Base-by-base conservation (phyloP, 2,888 invertebrate genomes). In the Leptothorax acervorum region DNA sequence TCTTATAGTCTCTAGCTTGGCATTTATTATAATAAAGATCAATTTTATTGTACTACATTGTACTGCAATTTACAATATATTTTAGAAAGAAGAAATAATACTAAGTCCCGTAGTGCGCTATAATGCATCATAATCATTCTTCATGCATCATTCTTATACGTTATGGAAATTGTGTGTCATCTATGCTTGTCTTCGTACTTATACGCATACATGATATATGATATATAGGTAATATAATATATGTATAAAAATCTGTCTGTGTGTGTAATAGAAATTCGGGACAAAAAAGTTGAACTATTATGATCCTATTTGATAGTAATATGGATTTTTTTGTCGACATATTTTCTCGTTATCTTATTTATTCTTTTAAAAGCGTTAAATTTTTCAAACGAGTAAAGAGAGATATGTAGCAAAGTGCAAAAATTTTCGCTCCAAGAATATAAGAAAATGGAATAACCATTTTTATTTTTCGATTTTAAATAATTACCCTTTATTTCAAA, bases 101-200 rank as follows among this genome's bases (percentile, higher is more conserved):
- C 11, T 35, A 35, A 70, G 70, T 35, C 48, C 11, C n/a, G 4
- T 31, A 51, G 18, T 18, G 35, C 35, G 3, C 31, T n/a, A 51
- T 23, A 53, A 70, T 70, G 23, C 39, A 71, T 55, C 55, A 39
- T 55, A 55, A 55, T 71, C 39, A 71, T 39, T 70, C 70, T 70
- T 28, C 15, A 71, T 71, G 15, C 39, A 39, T 71, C 55, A 55
- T 71, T 71, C 18, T 39, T 71, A 39, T 53, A 39, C 39, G 8
- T 55, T 71, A 71, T 55, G 39, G 35, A 68, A 68, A 68, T 68
- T 68, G 48, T 68, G 48, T 65, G 45, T 65, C 65, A 45, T 68
- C 18, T 68, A 68, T 48, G 8, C 23, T 35, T 35, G 28, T 66
- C 18, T 68, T 18, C 31, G 2, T 48, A 48, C 18, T 68, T 68